Conservation (phyloP, 2,888 invertebrate species). For the Sinentomon sp. region DNA sequence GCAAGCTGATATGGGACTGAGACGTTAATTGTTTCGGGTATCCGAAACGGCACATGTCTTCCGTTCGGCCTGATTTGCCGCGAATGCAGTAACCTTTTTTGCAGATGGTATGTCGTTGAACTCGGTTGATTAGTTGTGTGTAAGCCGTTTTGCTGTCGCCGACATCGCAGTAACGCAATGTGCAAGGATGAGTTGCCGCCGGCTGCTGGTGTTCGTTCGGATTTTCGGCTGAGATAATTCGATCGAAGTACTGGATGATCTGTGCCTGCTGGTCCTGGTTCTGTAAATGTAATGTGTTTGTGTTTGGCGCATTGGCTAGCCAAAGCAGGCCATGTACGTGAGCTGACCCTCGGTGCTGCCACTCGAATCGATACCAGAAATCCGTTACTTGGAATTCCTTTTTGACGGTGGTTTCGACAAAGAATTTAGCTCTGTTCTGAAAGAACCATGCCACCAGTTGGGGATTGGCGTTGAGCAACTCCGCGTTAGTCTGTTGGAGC, state of each 20-base stretch:
- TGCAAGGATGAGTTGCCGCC: slow-evolving; percentile 8
- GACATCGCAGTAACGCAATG: not conserved
- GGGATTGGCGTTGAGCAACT: slow-evolving; percentile 8
- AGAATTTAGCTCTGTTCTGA: slow-evolving; percentile 1
- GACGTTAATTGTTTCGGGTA: slow-evolving; percentile 9
- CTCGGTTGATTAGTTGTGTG: slow-evolving; percentile 5
- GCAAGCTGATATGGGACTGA: not conserved
- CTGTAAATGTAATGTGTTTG: not conserved
- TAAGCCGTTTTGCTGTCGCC: not conserved
- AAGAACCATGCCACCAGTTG: slow-evolving; percentile 8
- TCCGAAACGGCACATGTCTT: slow-evolving; percentile 7
- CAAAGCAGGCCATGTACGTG: slow-evolving; percentile 13
- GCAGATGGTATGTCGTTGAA: slow-evolving; percentile 6
- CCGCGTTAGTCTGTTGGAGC: not conserved
- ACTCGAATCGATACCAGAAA: slow-evolving; percentile 8
- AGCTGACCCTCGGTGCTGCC: slow-evolving; percentile 11
- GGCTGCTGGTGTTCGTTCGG: slow-evolving; percentile 5
- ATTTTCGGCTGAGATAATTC: slow-evolving; percentile 9
- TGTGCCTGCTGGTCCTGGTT: not conserved
- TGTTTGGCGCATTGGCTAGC: slow-evolving; percentile 10
- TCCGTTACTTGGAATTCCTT: slow-evolving; percentile 6
- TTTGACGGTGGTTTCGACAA: slow-evolving; percentile 3
- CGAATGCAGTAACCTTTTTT: slow-evolving; percentile 7
- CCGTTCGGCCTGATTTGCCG: slow-evolving; percentile 3
- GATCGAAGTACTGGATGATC: slow-evolving; percentile 5